Conservation (phyloP, 2,113 vertebrate species). For the Thomomys bottae region DNA sequence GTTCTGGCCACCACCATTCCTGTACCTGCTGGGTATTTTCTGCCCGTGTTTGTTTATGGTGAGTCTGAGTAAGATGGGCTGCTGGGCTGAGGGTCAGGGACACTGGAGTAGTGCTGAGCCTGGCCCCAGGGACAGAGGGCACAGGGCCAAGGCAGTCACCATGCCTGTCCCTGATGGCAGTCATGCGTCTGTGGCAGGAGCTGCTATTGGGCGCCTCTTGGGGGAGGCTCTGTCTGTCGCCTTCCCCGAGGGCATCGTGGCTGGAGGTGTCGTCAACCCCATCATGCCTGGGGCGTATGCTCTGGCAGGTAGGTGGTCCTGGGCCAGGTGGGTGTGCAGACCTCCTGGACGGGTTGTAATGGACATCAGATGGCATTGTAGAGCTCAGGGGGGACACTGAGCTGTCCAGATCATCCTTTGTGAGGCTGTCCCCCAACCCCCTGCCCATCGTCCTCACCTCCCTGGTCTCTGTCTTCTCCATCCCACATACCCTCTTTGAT, state of each 20-base stretch:
- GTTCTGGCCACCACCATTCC: conserved; percentile 94
- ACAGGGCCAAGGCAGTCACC: background rate
- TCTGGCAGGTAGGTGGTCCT: conserved; percentile 89
- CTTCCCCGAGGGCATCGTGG: conserved; percentile 83
- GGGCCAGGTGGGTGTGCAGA: background rate
- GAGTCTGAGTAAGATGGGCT: conserved; percentile 61
- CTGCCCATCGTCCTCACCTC: background rate
- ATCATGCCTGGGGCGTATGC: conserved; percentile 93
- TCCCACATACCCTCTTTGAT: too few relatives aligned
- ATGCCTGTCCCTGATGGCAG: background rate
- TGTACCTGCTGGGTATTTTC: conserved; percentile 94
- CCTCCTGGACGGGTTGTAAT: background rate
- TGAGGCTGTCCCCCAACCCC: background rate
- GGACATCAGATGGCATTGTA: background rate
- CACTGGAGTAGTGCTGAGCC: background rate
- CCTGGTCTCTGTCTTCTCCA: background rate
- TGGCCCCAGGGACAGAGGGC: background rate
- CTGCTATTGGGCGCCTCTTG: conserved; percentile 90
- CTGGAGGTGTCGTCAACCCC: conserved; percentile 74
- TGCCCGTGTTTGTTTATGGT: conserved; percentile 95
- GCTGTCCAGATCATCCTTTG: rapidly evolving
- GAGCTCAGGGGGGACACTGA: rapidly evolving
- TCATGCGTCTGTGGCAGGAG: conserved; percentile 83
- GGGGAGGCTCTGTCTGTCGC: conserved; percentile 88
- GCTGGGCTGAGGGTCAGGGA: background rate